Evolutionary conservation across 2,888 invertebrate genomes (phyloP), one percentile per base, ranked within the genome.

Genomic region (Melanotus villosus): DNA sequence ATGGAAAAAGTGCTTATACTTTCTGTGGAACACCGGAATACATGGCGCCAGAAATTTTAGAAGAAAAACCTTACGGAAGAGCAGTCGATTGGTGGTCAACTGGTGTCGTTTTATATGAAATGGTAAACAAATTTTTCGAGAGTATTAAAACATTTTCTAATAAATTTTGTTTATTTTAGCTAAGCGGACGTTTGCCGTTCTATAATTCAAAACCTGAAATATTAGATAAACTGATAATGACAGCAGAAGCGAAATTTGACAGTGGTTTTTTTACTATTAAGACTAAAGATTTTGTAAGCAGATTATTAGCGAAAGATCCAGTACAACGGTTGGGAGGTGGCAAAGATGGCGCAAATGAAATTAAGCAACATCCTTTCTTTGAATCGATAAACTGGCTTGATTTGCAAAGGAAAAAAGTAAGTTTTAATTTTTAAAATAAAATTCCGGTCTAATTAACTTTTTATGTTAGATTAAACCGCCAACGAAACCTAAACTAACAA

Each of bases 71-170:
- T 6, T 57, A 57, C 38, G 57, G 57, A n/a, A 36, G 21, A 36
- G 16, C 18, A 12, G 38, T 57, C 9, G 57, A 57, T 38, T 57
- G 57, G 57, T 57, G 57, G 57, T 10, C 19, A 16, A 23, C 23
- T 2, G 57, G 57, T 10, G 14, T 38, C n/a, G 6, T 57, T 23
- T n/a, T 57, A 12, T 57, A 57, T 34, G 38, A 57, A 57, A 57
- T 57, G 57, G 57, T 57, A 57, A 2, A 4, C 26, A 3, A 47
- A 9, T 10, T 2, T 43, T 43, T n/a, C n/a, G n/a, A 18, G 23
- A 47, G 7, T 47, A 10, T 5, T 21, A 38, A 38, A n/a, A n/a
- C n/a, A 38, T n/a, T n/a, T n/a, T 4, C 12, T 38, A 38, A 10
- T 38, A 38, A 38, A 10, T 4, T 16, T 43, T 21, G 18, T 32